A percentile compares a stretch with the other conserved stretches of the same genome.
These are phyloP conservation scores for Sebastes matsubarae DNA, from an alignment of 2,797 vertebrate genomes.

Conservation along the genomic window DNA sequence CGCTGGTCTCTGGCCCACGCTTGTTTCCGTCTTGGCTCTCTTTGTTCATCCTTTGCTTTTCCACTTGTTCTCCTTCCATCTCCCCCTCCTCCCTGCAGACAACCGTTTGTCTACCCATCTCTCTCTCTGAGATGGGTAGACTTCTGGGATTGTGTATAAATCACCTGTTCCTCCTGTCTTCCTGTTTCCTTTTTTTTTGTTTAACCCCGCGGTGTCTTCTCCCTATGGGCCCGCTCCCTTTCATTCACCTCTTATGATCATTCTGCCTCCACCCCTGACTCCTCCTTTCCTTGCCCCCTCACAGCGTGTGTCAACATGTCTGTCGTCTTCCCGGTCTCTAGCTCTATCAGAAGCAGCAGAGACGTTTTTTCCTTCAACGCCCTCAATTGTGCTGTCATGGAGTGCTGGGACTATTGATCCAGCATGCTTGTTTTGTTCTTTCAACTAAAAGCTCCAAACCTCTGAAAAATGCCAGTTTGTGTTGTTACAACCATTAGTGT, in stretches of 20 bases:
- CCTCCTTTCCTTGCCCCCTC: slow-evolving; percentile 18
- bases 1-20: slow-evolving; percentile 67
- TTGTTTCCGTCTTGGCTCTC: slow-evolving; percentile 60
- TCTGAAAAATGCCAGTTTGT: not conserved
- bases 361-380: slow-evolving; percentile 4
- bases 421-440: slow-evolving; percentile 19
- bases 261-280: slow-evolving; percentile 1
- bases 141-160: slow-evolving; percentile 22
- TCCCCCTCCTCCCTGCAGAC: slow-evolving; percentile 32
- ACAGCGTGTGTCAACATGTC: slow-evolving; percentile 36
- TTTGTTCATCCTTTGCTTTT: slow-evolving; percentile 60
- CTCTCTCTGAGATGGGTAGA: slow-evolving; percentile 26
- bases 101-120: slow-evolving; percentile 30
- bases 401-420: slow-evolving; percentile 26
- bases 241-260: slow-evolving; percentile 33
- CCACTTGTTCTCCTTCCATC: slow-evolving; percentile 27
- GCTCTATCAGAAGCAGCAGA: slow-evolving; percentile 7
- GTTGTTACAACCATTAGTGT: not conserved
- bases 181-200: slow-evolving; percentile 20
- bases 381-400: slow-evolving; percentile 1
- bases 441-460: not conserved
- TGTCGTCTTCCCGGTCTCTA: slow-evolving; percentile 17
- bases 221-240: slow-evolving; percentile 15
- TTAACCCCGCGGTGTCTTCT: slow-evolving; percentile 5
- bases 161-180: slow-evolving; percentile 10